A percentile compares a stretch with the other conserved stretches of the same genome.
Evolutionary conservation across 2,113 vertebrate species (phyloP).

Genomic region (Tragelaphus imberbis): DNA sequence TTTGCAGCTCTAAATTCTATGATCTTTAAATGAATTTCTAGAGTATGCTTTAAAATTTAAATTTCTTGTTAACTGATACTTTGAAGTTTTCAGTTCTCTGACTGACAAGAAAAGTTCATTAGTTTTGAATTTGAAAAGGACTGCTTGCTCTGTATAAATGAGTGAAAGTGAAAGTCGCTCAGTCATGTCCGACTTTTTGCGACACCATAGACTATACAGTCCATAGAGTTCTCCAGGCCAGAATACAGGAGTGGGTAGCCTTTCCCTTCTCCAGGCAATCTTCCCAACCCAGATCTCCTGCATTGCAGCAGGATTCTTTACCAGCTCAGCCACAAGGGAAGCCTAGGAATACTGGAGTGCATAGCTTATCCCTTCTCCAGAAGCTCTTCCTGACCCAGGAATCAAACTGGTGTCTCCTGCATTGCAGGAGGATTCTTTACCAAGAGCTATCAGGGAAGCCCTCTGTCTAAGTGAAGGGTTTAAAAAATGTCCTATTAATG

Average conservation of each 20-base stretch:
- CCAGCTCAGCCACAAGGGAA: neutral
- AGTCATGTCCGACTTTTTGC: accelerated
- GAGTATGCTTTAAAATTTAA: neutral
- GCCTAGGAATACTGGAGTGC: neutral
- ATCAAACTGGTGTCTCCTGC: neutral
- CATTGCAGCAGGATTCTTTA: neutral
- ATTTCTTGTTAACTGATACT: neutral
- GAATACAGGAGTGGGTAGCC: neutral
- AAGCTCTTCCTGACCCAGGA: neutral
- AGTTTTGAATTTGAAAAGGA: conserved; percentile 9
- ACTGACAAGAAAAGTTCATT: neutral
- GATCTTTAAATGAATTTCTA: neutral
- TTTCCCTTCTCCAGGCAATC: neutral
- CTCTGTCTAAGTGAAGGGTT: neutral
- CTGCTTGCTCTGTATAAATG: neutral
- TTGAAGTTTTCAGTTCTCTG: neutral
- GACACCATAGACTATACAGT: neutral
- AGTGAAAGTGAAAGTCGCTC: neutral
- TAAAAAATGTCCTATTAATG: neutral
- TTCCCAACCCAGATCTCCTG: neutral
- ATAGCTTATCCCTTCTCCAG: neutral
- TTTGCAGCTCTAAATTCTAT: neutral
- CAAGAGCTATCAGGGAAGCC: neutral
- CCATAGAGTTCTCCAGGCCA: neutral
- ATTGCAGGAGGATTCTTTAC: neutral